phyloP scores from a whole-genome alignment of 2,888 invertebrate genomes.

The Desoria tigrina region DNA sequence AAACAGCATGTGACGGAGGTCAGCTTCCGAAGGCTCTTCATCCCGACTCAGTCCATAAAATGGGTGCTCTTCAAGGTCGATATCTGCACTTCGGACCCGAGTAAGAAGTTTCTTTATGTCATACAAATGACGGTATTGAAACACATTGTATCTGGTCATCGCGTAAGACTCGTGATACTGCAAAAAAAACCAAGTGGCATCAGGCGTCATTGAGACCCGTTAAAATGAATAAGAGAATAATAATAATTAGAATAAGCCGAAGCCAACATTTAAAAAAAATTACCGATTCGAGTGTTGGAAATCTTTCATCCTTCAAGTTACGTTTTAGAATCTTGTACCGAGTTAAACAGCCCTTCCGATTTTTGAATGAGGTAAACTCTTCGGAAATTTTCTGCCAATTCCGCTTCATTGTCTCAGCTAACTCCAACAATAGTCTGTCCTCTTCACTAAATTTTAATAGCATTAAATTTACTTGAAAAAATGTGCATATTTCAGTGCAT shows the following conservation, averaged over 20 bases:
- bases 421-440: slow-evolving; percentile 39
- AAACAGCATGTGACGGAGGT: slow-evolving; percentile 47
- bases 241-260: too few species aligned
- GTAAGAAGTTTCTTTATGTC: slow-evolving; percentile 40
- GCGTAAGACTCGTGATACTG: slow-evolving; percentile 52
- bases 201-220: too few species aligned
- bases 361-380: slow-evolving; percentile 49
- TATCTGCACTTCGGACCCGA: neutral
- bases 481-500: neutral
- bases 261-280: too few species aligned
- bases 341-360: slow-evolving; percentile 50
- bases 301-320: slow-evolving; percentile 33
- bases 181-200: slow-evolving; percentile 7
- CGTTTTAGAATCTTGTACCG: slow-evolving; percentile 44
- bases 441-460: too few species aligned
- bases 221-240: too few species aligned
- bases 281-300: slow-evolving; percentile 10
- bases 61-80: slow-evolving; percentile 11
- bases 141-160: slow-evolving; percentile 51
- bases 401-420: slow-evolving; percentile 39
- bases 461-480: too few species aligned
- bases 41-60: slow-evolving; percentile 39
- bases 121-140: slow-evolving; percentile 48
- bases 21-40: slow-evolving; percentile 34
- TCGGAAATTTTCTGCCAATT: slow-evolving; percentile 50